phyloP scores from a whole-genome alignment of 2,888 invertebrate species.

The Petrolisthes cinctipes region DNA sequence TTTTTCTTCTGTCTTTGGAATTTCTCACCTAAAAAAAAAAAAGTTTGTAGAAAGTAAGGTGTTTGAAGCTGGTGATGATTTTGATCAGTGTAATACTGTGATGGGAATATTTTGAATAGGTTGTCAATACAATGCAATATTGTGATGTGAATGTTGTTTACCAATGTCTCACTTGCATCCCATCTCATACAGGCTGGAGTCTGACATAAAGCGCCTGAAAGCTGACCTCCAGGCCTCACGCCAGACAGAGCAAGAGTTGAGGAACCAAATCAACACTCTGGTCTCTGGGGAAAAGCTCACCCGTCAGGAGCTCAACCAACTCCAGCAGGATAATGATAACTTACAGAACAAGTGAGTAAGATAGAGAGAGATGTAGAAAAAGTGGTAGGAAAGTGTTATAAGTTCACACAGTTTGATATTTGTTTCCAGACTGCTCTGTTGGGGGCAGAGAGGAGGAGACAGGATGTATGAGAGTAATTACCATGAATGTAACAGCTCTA shows the following conservation, averaged over 20 bases:
- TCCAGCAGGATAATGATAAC: constrained; percentile 89
- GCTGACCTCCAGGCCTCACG: constrained; percentile 81
- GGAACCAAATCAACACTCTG: constrained; percentile 78
- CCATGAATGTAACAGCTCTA: too few species aligned
- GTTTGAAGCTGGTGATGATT: background rate
- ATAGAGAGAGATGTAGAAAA: too few species aligned
- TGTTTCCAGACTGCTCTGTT: too few species aligned
- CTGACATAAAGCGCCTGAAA: constrained; percentile 80
- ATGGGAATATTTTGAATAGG: background rate
- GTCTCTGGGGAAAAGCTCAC: constrained; percentile 78
- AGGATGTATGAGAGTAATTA: too few species aligned
- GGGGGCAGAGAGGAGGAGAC: too few species aligned
- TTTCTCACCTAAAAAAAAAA: too few species aligned
- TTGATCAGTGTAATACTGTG: background rate
- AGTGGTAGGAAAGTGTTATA: too few species aligned
- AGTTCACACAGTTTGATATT: too few species aligned
- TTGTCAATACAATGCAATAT: background rate
- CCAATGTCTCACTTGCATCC: too few species aligned
- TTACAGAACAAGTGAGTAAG: constrained; percentile 82
- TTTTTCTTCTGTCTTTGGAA: too few species aligned
- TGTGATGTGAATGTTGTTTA: background rate
- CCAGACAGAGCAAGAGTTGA: constrained; percentile 79
- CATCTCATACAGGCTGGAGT: constrained; percentile 75
- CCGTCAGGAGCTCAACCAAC: constrained; percentile 80
- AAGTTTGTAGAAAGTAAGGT: too few species aligned